phyloP scores from a whole-genome alignment of 2,113 vertebrate genomes.

The Cnemophilus loriae region DNA sequence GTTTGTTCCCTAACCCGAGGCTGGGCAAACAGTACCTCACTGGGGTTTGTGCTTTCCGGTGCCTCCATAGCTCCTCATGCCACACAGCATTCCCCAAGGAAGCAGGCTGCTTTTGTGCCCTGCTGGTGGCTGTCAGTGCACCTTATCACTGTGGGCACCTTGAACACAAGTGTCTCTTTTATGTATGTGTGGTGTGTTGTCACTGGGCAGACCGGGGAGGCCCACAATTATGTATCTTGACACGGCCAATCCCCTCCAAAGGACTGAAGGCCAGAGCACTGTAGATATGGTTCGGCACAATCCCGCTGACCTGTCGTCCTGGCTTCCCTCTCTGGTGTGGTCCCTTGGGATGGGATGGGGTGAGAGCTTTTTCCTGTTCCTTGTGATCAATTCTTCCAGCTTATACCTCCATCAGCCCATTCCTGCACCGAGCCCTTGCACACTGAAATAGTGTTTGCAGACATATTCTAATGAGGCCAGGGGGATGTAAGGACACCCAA shows the following conservation, averaged over 20 bases:
- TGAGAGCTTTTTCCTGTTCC: neutral
- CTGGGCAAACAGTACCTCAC: neutral
- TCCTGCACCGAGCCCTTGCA: neutral
- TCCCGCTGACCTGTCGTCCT: neutral
- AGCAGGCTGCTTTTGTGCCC: neutral
- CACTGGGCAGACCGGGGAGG: neutral
- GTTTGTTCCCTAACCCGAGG: neutral
- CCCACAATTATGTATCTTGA: neutral
- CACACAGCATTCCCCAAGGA: neutral
- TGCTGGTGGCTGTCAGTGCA: neutral
- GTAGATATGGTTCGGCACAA: rapidly evolving
- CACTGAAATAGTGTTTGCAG: neutral
- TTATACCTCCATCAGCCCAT: neutral
- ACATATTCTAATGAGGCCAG: neutral
- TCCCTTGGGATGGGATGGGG: neutral
- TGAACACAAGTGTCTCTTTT: rapidly evolving
- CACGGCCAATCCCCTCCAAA: neutral
- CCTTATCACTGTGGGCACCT: neutral
- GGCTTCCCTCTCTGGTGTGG: neutral
- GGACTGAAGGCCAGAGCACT: neutral
- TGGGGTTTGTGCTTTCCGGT: neutral
- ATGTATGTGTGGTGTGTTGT: rapidly evolving
- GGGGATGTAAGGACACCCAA: neutral
- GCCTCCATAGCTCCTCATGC: neutral
- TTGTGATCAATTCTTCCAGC: neutral